These are phyloP conservation scores for Haliclystus octoradiatus DNA, from an alignment of 30 jellyfish, hydroid and myxozoan genomes.

Conservation along the genomic window DNA sequence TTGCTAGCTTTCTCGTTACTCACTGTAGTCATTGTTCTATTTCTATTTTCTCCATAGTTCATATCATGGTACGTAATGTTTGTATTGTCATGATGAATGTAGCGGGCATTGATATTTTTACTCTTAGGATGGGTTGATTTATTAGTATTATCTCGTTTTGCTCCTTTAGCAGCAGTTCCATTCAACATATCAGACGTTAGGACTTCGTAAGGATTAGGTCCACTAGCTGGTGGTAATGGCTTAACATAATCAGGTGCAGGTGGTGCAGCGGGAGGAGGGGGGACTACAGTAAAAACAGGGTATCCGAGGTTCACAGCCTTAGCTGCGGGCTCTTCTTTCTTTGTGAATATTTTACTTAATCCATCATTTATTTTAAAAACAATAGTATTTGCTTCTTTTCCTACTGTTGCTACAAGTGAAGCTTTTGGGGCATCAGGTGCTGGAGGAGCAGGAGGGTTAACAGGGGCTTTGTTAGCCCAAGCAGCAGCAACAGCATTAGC, in stretches of 20 bases:
- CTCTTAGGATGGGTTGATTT: too few relatives aligned
- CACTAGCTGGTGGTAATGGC: constrained; percentile 3
- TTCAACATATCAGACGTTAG: neutral
- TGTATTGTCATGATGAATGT: too few relatives aligned
- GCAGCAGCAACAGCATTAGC: constrained; percentile 7
- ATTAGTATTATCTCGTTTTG: neutral
- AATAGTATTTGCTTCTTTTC: neutral
- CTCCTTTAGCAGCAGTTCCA: neutral
- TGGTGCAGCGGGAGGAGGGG: neutral
- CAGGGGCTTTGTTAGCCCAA: constrained; percentile 9
- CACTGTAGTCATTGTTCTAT: too few relatives aligned
- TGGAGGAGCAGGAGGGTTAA: constrained; percentile 25
- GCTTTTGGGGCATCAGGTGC: constrained; percentile 22
- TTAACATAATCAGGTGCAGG: neutral
- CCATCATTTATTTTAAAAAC: neutral
- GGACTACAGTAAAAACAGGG: neutral
- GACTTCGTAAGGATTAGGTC: constrained; percentile 4
- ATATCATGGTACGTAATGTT: too few relatives aligned
- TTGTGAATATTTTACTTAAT: neutral
- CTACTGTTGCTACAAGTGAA: constrained; percentile 31
- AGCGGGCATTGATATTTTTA: too few relatives aligned
- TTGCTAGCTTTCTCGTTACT: too few relatives aligned
- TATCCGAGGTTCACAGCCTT: constrained; percentile 19
- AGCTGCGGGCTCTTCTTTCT: constrained; percentile 34
- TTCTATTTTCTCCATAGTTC: too few relatives aligned